Base-by-base conservation (phyloP, 2,797 vertebrate genomes). In the Lutjanus campechanus region DNA sequence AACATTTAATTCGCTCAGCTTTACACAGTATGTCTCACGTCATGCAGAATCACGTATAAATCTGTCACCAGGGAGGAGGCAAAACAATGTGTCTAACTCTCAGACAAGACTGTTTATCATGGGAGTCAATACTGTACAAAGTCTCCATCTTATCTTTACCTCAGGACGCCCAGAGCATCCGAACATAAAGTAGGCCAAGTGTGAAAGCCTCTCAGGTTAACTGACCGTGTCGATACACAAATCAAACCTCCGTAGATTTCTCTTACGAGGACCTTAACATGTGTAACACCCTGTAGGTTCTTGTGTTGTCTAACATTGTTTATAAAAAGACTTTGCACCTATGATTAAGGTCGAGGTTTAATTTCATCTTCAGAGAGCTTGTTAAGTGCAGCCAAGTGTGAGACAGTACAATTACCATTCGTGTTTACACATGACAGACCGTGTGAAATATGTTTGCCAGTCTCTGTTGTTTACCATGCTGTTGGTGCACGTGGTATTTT, bases 401-500 rank as follows among this genome's bases (percentile, higher is more conserved):
- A 66, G 12, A 59, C 0, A 0, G 29, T 25, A 68, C 47, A 53
- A 16, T 29, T 25, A 10, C 7, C 4, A n/a, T 65, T 53, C 65
- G 46, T 19, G 12, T 5, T 13, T 10, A 11, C 5, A 17, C n/a
- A 9, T 29, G 46, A 41, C 40, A 19, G 54, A 40, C 1, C 10
- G 44, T 9, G 5, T 65, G 11, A 63, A 47, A 20, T 55, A 8
- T 44, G 53, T 74, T 11, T 51, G 11, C 8, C 58, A 22, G 1
- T 46, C 20, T 69, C 1, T 49, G 0, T 56, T 62, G 29, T 73
- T 40, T 55, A 62, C 29, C 8, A 20, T 20, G 22, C 46, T 19
- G 59, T 70, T 10, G 13, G 19, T n/a, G 19, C 72, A 59, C 36
- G 54, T 75, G 72, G 54, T 47, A 13, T 41, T 69, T 81, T 67